Evolutionary conservation across 1,140 invertebrate species (phyloP).

Genomic region (Drosophila takahashii): DNA sequence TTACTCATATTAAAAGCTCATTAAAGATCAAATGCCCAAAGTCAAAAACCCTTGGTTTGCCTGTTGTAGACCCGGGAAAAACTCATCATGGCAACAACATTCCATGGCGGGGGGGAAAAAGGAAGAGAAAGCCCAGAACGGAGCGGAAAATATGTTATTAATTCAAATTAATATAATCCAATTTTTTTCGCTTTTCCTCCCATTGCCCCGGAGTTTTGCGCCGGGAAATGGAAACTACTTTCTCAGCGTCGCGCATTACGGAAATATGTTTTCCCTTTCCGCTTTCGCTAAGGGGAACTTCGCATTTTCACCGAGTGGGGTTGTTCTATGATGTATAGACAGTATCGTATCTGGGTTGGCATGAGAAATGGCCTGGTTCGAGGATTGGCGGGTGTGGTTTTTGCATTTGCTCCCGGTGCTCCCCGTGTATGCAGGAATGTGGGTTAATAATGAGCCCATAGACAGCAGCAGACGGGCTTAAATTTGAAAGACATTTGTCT

Average conservation of each 20-base stretch:
- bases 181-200: constrained; percentile 43
- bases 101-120: constrained; percentile 18
- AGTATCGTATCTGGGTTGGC: constrained; percentile 54
- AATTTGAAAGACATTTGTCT: constrained; percentile 40
- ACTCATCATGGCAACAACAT: constrained; percentile 57
- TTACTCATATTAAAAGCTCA: constrained; percentile 72
- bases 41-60: constrained; percentile 10
- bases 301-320: constrained; percentile 7
- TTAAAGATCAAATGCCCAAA: constrained; percentile 55
- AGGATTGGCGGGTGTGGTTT: constrained; percentile 31
- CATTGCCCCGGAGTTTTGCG: constrained; percentile 7
- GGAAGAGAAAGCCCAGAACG: constrained; percentile 45
- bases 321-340: constrained; percentile 61
- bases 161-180: constrained; percentile 82
- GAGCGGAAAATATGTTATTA: constrained; percentile 81
- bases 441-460: constrained; percentile 40
- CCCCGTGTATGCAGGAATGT: constrained; percentile 18
- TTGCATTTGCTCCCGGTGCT: constrained; percentile 31
- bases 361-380: constrained; percentile 22
- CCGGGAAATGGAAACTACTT: constrained; percentile 72
- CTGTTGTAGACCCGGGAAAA: constrained; percentile 11
- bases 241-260: constrained; percentile 56
- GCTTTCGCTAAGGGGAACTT: neutral
- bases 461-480: constrained; percentile 24
- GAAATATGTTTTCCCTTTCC: constrained; percentile 61